phyloP scores from a whole-genome alignment of 2,113 vertebrate genomes.

The Delphinapterus leucas region DNA sequence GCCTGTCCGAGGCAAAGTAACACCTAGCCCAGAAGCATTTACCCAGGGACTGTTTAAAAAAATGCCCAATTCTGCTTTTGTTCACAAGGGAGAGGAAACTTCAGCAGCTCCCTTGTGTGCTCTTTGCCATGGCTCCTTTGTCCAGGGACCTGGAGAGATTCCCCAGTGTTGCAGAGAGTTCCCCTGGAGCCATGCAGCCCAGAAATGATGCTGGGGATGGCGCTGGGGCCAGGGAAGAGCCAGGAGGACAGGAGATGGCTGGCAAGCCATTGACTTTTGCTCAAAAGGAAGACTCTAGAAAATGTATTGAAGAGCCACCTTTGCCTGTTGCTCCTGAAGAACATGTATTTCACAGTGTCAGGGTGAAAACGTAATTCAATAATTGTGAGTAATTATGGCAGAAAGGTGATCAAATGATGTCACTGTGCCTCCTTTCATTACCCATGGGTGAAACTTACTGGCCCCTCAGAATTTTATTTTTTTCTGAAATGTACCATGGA shows the following conservation, averaged over 20 bases:
- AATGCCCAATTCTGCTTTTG: neutral
- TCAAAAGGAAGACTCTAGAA: neutral
- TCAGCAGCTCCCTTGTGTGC: neutral
- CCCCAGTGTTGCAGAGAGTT: too few species aligned
- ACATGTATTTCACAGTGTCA: neutral
- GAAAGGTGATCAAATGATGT: neutral
- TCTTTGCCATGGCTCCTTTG: neutral
- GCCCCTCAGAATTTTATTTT: neutral
- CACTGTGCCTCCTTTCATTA: neutral
- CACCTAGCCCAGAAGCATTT: neutral
- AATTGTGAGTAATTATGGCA: neutral
- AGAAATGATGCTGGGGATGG: neutral
- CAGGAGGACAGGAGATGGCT: neutral
- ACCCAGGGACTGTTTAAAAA: neutral
- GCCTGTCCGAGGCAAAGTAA: neutral
- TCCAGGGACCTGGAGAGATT: neutral
- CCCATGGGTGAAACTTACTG: neutral
- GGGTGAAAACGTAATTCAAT: neutral
- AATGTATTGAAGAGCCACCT: neutral
- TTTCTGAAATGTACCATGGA: neutral
- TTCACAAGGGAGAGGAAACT: neutral
- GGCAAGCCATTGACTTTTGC: neutral
- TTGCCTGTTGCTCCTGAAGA: neutral
- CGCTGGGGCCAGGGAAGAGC: accelerated
- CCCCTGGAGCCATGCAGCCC: neutral